Evolutionary conservation across 1,140 invertebrate genomes (phyloP).

Genomic region (Caenorhabditis remanei): DNA sequence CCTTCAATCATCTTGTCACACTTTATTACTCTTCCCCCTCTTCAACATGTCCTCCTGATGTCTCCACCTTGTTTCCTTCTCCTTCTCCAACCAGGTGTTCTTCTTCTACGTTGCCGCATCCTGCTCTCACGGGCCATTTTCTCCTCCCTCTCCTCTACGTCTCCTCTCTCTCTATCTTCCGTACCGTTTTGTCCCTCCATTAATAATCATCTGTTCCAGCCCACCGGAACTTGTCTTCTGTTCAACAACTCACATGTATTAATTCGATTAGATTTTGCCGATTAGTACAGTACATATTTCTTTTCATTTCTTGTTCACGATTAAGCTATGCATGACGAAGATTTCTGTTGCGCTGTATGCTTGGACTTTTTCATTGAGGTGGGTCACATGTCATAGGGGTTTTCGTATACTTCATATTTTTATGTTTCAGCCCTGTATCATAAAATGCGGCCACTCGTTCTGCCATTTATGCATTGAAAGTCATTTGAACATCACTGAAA

Average conservation of each 20-base stretch:
- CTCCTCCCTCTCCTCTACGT: background rate
- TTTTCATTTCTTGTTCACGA: background rate
- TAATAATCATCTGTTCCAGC: constrained; percentile 36
- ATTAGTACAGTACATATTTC: background rate
- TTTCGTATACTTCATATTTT: background rate
- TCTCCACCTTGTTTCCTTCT: background rate
- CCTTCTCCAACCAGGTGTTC: background rate
- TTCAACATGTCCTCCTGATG: background rate
- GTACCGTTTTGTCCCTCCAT: background rate
- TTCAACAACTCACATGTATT: constrained; percentile 8
- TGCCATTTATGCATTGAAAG: constrained; percentile 40
- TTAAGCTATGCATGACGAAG: constrained; percentile 23
- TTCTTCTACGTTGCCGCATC: background rate
- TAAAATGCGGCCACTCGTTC: constrained; percentile 19
- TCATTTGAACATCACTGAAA: constrained; percentile 45
- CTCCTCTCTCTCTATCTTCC: background rate
- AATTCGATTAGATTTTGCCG: constrained; percentile 15
- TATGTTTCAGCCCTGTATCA: constrained; percentile 9
- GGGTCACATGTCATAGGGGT: background rate
- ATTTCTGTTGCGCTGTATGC: constrained; percentile 40
- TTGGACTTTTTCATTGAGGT: constrained; percentile 37
- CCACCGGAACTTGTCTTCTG: constrained; percentile 3
- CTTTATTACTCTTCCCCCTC: background rate
- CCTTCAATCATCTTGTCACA: constrained; percentile 22
- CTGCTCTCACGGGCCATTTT: background rate